Percentiles rank a stretch among this genome's conserved stretches.
These are phyloP conservation scores for Listronotus bonariensis DNA, from an alignment of 1,140 invertebrate species.

Conservation along the genomic window DNA sequence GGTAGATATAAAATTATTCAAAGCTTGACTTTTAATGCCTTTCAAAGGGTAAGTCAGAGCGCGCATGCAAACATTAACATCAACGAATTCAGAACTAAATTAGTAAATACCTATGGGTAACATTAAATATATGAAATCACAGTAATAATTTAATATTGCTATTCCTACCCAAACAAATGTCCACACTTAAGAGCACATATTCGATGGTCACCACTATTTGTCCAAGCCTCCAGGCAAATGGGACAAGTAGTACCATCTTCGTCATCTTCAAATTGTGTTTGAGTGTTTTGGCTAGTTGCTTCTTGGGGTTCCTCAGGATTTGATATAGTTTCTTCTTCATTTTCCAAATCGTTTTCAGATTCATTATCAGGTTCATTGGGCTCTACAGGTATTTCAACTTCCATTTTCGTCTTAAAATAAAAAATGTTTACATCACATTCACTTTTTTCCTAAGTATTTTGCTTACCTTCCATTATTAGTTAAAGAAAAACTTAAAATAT, in stretches of 20 bases:
- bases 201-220: slow-evolving; percentile 82
- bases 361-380: background rate
- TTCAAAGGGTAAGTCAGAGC: no score
- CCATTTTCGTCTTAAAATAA: slow-evolving; percentile 11
- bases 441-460: no score
- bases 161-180: slow-evolving; percentile 79
- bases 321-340: background rate
- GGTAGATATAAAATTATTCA: no score
- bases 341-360: background rate
- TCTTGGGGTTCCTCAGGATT: background rate
- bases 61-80: no score
- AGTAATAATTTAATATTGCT: background rate
- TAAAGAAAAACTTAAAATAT: no score
- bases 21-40: no score
- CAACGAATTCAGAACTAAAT: no score
- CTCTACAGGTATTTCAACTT: background rate
- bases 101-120: background rate
- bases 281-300: background rate
- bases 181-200: slow-evolving; percentile 85
- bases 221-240: slow-evolving; percentile 88
- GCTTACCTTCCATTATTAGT: no score
- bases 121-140: background rate
- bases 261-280: slow-evolving; percentile 17
- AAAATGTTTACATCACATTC: no score
- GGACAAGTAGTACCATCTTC: slow-evolving; percentile 75